Base-by-base conservation (phyloP, 2,888 invertebrate genomes). In the Metopia argyrocephala region DNA sequence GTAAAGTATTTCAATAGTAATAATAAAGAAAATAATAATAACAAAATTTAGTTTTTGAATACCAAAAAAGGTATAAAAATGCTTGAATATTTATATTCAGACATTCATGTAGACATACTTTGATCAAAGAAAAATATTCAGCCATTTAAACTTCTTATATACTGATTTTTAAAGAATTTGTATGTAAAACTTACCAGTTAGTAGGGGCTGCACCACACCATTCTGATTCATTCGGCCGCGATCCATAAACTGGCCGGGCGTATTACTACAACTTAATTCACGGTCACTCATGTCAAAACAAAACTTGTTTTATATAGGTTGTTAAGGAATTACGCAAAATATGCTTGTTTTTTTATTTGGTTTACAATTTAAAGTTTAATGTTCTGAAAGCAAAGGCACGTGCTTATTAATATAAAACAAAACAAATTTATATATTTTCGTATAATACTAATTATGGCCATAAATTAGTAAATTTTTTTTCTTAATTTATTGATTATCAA, bases 161-260 rank as follows among this genome's bases (percentile, higher is more conserved):
- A n/a, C 28, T n/a, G 15, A 15, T 66, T 69, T 64, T n/a, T 21
- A 64, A 25, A 56, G 15, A 27, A 57, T 23, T 3, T 38, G 28
- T 52, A 52, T 52, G 2, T 15, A 73, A 76, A 54, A 88, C 86
- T 92, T 91, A 96, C 97, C 97, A 91, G 97, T 97, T 82, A 97
- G 93, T 80, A 97, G 92, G 68, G 97, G 97, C 91, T 97, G 97
- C 84, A 97, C 95, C 87, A 97, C 94, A 85, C 89, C 90, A 87
- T 90, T 90, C 83, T 90, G 89, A 84, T 90, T 90, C 85, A 87
- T 88, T 23, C 89, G 86, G 54, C 88, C 89, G 70, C 89, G 89
- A 85, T 88, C 89, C 86, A 88, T 87, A 86, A 88, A 89, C 82
- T 88, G 87, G 27, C 84, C 87, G 71, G 85, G 86, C 54, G 87